Evolutionary conservation across 2,888 invertebrate species (phyloP).

Genomic region (Nomada fabriciana): DNA sequence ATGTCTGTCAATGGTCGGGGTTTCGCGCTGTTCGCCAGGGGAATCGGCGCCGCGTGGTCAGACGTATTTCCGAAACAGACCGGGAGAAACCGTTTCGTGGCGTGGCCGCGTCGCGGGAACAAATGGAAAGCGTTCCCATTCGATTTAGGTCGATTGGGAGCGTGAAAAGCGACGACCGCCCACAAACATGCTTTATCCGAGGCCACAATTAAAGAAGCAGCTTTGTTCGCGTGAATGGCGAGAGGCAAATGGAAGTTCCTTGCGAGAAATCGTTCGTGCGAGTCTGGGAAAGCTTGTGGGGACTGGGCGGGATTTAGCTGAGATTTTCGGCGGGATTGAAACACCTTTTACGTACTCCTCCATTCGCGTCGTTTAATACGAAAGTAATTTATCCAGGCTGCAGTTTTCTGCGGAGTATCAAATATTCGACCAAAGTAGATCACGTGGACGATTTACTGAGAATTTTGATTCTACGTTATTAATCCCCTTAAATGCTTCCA

Average conservation of each 20-base stretch:
- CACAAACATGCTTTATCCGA: conserved; percentile 48
- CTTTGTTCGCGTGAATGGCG: conserved; percentile 50
- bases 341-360: conserved; percentile 2
- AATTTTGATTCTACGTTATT: not conserved
- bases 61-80: conserved; percentile 29
- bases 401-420: not conserved
- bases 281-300: not conserved
- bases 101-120: conserved; percentile 16
- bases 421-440: not conserved
- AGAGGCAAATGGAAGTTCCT: conserved; percentile 30
- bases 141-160: conserved; percentile 45
- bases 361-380: not conserved
- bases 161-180: conserved; percentile 29
- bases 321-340: conserved; percentile 34
- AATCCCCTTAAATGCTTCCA: too few relatives aligned
- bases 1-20: not conserved
- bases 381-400: not conserved
- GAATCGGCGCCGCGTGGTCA: conserved; percentile 14
- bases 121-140: conserved; percentile 47
- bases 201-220: conserved; percentile 52
- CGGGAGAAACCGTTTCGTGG: conserved; percentile 16
- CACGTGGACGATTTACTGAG: not conserved
- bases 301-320: not conserved
- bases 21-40: conserved; percentile 2
- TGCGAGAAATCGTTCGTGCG: conserved; percentile 9